These are phyloP conservation scores for Habroteleia sp. DNA, from an alignment of 2,888 invertebrate genomes.

Conservation along the genomic window DNA sequence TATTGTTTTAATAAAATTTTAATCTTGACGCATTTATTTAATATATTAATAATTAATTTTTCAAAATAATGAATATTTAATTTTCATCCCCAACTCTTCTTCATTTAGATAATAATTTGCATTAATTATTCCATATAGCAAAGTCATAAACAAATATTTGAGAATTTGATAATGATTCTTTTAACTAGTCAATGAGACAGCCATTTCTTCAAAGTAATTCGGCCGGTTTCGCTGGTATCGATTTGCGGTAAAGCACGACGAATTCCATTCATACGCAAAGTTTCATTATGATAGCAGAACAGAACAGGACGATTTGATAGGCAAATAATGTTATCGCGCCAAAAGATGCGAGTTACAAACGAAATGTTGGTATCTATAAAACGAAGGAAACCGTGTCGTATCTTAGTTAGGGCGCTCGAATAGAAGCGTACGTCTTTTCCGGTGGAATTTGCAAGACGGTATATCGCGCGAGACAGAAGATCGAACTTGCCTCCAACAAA, in stretches of 20 bases:
- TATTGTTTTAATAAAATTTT: too few species aligned
- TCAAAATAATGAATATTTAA: too few species aligned
- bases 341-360: conserved; percentile 3
- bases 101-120: too few species aligned
- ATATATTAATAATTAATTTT: too few species aligned
- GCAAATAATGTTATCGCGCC: conserved; percentile 19
- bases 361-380: background rate
- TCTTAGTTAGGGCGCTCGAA: background rate
- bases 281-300: conserved; percentile 12
- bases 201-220: conserved; percentile 5
- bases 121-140: too few species aligned
- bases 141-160: too few species aligned
- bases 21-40: too few species aligned
- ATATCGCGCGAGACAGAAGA: conserved; percentile 6
- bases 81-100: too few species aligned
- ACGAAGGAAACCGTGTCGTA: too few species aligned
- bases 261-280: conserved; percentile 26
- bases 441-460: background rate
- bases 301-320: conserved; percentile 6
- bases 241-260: background rate
- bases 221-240: background rate
- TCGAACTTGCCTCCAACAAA: background rate
- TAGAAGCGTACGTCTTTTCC: background rate
- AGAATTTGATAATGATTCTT: too few species aligned
- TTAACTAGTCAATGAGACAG: too few species aligned